phyloP scores from a whole-genome alignment of 2,888 invertebrate genomes.

The Corbicula japonica region DNA sequence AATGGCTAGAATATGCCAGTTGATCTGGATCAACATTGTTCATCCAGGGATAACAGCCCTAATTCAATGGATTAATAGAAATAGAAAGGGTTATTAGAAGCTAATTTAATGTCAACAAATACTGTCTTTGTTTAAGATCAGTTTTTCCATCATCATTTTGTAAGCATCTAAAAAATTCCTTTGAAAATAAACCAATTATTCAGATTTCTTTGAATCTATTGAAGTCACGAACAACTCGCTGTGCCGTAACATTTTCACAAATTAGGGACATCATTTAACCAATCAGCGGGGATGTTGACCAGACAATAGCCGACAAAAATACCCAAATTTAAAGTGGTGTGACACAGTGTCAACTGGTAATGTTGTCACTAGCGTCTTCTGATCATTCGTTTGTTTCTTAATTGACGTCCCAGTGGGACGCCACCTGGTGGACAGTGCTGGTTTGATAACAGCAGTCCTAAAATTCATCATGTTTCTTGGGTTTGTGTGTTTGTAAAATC shows the following conservation, averaged over 20 bases:
- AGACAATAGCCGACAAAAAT: conserved; percentile 46
- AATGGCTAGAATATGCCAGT: no score
- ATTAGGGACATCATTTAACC: conserved; percentile 41
- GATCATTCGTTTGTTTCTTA: conserved; percentile 36
- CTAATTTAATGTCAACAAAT: no score
- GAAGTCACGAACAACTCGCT: conserved; percentile 21
- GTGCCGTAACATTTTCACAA: conserved; percentile 49
- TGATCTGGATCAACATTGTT: no score
- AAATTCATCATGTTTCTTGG: no score
- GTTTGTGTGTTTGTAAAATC: no score
- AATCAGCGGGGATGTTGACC: conserved; percentile 32
- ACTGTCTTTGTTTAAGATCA: no score
- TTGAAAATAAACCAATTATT: conserved; percentile 13
- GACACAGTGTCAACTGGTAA: conserved; percentile 38
- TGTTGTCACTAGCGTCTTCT: conserved; percentile 34
- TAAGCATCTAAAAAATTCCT: conserved; percentile 11
- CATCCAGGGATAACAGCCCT: no score
- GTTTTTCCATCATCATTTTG: no score
- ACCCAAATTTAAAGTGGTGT: conserved; percentile 37
- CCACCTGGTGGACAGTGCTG: conserved; percentile 49
- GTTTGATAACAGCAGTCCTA: no score
- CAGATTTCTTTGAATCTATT: conserved; percentile 13
- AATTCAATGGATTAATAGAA: no score
- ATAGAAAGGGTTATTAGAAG: no score
- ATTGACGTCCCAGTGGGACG: conserved; percentile 29